Percentiles rank a stretch among this genome's conserved stretches.
Conservation (phyloP, 2,113 vertebrate genomes). For the Vanacampus margaritifer region DNA sequence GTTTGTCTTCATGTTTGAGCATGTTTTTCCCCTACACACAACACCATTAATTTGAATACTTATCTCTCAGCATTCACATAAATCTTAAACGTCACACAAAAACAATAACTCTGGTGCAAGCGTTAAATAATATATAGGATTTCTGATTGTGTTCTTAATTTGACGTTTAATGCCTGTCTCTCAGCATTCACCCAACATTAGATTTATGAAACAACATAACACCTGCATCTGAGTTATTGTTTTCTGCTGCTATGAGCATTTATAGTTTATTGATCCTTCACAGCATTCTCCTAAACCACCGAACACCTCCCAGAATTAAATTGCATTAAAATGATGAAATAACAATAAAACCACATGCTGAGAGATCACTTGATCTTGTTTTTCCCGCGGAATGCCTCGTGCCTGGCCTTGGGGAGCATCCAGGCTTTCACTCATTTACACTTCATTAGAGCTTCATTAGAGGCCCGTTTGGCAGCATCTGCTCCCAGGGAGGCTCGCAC, state of each 20-base stretch:
- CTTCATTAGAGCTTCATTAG: conserved; percentile 71
- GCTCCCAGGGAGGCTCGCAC: conserved; percentile 33
- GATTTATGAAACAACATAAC: not conserved
- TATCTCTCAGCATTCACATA: not conserved
- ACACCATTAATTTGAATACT: too few relatives aligned
- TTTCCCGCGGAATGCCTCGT: conserved; percentile 4
- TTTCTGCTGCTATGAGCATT: not conserved
- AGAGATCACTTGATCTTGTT: conserved; percentile 2
- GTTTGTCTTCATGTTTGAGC: too few relatives aligned
- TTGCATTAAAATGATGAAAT: not conserved
- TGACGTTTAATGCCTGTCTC: not conserved
- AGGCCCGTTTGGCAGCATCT: conserved; percentile 31
- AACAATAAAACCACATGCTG: conserved; percentile 1
- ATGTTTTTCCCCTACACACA: too few relatives aligned
- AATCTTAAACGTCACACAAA: too few relatives aligned
- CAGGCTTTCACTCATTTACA: conserved; percentile 56
- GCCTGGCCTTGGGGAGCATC: conserved; percentile 20
- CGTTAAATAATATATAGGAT: too few relatives aligned
- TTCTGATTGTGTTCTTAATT: too few relatives aligned
- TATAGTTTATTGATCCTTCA: not conserved
- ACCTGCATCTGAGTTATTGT: conserved; percentile 3
- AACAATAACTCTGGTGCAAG: too few relatives aligned
- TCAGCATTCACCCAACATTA: not conserved
- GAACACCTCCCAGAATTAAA: not conserved
- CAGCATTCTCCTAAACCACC: not conserved